Evolutionary conservation across 2,888 invertebrate species (phyloP).

Genomic region (Stegana nigrithorax): DNA sequence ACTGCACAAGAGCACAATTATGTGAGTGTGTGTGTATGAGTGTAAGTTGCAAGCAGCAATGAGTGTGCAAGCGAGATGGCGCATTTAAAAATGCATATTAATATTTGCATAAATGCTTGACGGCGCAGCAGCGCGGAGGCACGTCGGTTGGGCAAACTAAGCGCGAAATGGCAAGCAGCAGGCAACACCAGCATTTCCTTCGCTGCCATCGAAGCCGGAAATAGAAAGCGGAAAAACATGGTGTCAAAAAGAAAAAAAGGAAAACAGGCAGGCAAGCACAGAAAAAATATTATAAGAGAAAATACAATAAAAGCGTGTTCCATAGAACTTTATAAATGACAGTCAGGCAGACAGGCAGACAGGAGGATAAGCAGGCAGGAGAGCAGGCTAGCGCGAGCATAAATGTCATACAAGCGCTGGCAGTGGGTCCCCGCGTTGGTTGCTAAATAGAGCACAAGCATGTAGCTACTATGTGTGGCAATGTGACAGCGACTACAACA

Average conservation of each 20-base stretch:
- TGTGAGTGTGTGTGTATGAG: not conserved
- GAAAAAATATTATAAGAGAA: not conserved
- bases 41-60: too few species aligned
- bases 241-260: not conserved
- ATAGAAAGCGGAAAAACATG: slow-evolving; percentile 17
- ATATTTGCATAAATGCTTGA: slow-evolving; percentile 13
- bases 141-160: too few species aligned
- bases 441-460: not conserved
- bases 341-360: not conserved
- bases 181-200: slow-evolving; percentile 1
- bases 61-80: not conserved
- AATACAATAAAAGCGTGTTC: not conserved
- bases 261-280: not conserved
- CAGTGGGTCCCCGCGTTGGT: not conserved
- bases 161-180: not conserved
- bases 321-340: too few species aligned
- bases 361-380: not conserved
- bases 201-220: slow-evolving; percentile 9
- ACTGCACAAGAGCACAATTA: not conserved
- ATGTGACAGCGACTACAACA: slow-evolving; percentile 9
- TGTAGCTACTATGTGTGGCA: slow-evolving; percentile 5
- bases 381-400: slow-evolving; percentile 9
- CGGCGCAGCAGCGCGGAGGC: too few species aligned
- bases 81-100: slow-evolving; percentile 18
- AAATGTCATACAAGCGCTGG: slow-evolving; percentile 17